phyloP scores from a whole-genome alignment of 2,888 invertebrate species.

The Monochamus alternatus region DNA sequence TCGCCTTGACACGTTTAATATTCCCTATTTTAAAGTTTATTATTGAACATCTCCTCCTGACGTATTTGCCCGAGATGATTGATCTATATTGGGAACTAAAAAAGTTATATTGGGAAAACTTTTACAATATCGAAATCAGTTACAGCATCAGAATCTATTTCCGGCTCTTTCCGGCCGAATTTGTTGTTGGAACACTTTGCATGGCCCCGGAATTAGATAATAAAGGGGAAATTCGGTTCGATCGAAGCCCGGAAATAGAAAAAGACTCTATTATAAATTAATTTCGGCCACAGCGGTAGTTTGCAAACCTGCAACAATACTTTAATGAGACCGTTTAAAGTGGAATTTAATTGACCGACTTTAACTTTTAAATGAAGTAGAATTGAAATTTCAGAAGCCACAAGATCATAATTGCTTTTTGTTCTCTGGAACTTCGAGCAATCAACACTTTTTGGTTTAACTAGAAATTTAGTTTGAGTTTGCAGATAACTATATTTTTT shows the following conservation, averaged over 20 bases:
- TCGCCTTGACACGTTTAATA: conserved; percentile 43
- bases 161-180: conserved; percentile 19
- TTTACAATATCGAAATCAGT: conserved; percentile 52
- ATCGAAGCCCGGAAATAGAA: neutral
- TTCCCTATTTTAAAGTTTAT: conserved; percentile 41
- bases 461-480: neutral
- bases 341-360: conserved; percentile 5
- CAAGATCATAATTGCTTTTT: conserved; percentile 6
- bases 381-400: neutral
- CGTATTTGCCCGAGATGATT: conserved; percentile 47
- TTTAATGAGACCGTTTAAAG: conserved; percentile 5
- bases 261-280: conserved; percentile 4
- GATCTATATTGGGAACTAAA: conserved; percentile 48
- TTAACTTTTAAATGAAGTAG: conserved; percentile 10
- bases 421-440: neutral
- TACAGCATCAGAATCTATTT: conserved; percentile 43
- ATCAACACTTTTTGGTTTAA: neutral
- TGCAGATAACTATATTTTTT: too few relatives aligned
- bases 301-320: neutral
- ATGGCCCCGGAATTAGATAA: conserved; percentile 21
- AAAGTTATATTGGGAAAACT: conserved; percentile 53
- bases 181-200: conserved; percentile 22
- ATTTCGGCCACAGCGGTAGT: neutral
- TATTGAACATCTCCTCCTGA: conserved; percentile 33
- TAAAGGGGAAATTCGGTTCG: conserved; percentile 10